Conservation (phyloP, 1,140 invertebrate genomes). For the Cyclina sinensis region DNA sequence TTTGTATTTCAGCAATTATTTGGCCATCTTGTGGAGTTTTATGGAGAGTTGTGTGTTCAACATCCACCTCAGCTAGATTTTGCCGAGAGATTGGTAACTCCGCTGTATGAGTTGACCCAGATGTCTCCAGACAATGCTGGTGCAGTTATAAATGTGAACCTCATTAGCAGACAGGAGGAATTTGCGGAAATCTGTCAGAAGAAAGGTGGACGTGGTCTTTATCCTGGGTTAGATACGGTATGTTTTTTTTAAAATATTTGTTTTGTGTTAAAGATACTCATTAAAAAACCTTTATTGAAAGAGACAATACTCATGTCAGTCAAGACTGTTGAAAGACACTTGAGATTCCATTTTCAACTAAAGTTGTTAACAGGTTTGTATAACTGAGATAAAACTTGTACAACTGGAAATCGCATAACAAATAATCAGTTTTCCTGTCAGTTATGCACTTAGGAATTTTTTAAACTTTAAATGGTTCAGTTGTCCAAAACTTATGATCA, state of each 20-base stretch:
- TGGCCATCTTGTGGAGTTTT: conserved; percentile 89
- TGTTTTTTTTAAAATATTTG: conserved; percentile 43
- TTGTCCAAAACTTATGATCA: too few species aligned
- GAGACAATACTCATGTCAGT: too few species aligned
- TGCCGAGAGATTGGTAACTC: conserved; percentile 87
- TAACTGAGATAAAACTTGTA: too few species aligned
- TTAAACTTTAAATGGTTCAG: too few species aligned
- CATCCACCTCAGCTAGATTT: conserved; percentile 81
- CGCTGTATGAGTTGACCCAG: conserved; percentile 92
- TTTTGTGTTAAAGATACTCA: too few species aligned
- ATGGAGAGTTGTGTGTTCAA: conserved; percentile 90
- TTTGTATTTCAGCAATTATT: conserved; percentile 76
- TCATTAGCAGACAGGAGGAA: conserved; percentile 91
- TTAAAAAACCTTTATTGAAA: too few species aligned
- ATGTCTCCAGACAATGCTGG: conserved; percentile 90
- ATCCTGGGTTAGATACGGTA: conserved; percentile 90
- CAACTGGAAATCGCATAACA: too few species aligned
- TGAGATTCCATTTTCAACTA: too few species aligned
- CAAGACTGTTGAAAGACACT: too few species aligned
- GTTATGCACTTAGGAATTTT: too few species aligned
- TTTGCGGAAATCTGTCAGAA: conserved; percentile 89
- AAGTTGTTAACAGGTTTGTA: too few species aligned
- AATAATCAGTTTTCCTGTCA: too few species aligned
- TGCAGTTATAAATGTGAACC: conserved; percentile 90
- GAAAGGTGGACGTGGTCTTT: conserved; percentile 84